Conservation (phyloP, 2,113 vertebrate species). For the Seriola rivoliana region DNA sequence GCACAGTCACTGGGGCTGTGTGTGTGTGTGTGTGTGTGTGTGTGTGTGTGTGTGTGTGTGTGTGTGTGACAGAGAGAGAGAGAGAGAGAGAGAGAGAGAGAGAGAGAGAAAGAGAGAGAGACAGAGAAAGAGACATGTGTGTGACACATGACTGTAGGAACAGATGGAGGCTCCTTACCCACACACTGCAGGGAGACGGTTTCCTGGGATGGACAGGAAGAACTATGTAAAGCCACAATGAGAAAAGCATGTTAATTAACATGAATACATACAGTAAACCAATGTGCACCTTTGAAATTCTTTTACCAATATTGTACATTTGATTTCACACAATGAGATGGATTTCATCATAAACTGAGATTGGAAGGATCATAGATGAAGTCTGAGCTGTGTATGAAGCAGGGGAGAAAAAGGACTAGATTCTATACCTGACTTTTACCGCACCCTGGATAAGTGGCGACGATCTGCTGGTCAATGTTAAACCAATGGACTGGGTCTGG, state of each 20-base stretch:
- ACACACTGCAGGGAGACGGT: conserved; percentile 80
- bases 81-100: conserved; percentile 2
- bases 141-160: conserved; percentile 39
- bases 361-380: not conserved
- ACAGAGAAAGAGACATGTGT: conserved; percentile 3
- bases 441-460: conserved; percentile 62
- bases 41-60: conserved; percentile 10
- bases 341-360: not conserved
- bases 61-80: conserved; percentile 1
- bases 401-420: not conserved
- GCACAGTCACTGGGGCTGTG: not conserved
- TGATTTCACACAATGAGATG: not conserved
- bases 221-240: conserved; percentile 55
- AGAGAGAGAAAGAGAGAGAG: conserved; percentile 2
- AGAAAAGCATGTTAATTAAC: conserved; percentile 25
- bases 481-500: conserved; percentile 4
- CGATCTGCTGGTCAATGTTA: conserved; percentile 35
- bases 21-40: conserved; percentile 1
- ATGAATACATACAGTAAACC: not conserved
- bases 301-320: not conserved
- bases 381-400: conserved; percentile 1
- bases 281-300: not conserved
- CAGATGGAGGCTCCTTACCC: conserved; percentile 77
- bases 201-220: conserved; percentile 67
- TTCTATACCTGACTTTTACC: conserved; percentile 73